Evolutionary conservation across 2,888 invertebrate genomes (phyloP), one percentile per base, ranked within the genome.

Genomic region (Eucera pruinosa): DNA sequence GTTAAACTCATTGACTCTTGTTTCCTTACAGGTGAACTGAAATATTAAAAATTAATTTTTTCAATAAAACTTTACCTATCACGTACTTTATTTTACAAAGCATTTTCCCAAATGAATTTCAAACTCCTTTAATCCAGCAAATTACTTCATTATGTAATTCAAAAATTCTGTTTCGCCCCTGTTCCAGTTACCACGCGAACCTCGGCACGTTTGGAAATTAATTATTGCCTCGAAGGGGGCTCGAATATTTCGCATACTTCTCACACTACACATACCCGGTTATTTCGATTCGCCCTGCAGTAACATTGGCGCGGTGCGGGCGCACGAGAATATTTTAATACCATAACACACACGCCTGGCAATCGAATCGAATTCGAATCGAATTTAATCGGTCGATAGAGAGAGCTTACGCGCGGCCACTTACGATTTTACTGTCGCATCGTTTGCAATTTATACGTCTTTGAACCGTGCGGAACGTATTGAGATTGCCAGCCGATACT

Each of bases 401-500:
- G n/a, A 50, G 23, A 20, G 23, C 48, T 70, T 30, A 45, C 27
- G 43, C 33, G 43, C 18, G 15, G 54, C 60, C 52, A 69, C 62
- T 74, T 52, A 39, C 25, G 54, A 64, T 41, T 70, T 71, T 57
- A 71, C 39, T 45, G 62, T 55, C 66, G 36, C 43, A 45, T 50
- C 61, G 61, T 39, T 60, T 33, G 58, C 27, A 47, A 77, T 65
- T 70, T 69, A 77, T 78, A 65, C 64, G 50, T 15, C 41, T 61
- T 62, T 20, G 52, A 58, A 54, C 50, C n/a, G 48, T 43, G 41
- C 13, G 65, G 45, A 61, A 54, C 52, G 60, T 80, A 80, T 79
- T 57, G 79, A 72, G 79, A 78, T 78, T 64, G 71, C 66, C 52
- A 58, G 45, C 50, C 73, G 79, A 73, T 80, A 80, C 79, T 80